Evolutionary conservation across 2,888 invertebrate genomes (phyloP), one percentile per base, ranked within the genome.

Genomic region (Cantharis rufa): DNA sequence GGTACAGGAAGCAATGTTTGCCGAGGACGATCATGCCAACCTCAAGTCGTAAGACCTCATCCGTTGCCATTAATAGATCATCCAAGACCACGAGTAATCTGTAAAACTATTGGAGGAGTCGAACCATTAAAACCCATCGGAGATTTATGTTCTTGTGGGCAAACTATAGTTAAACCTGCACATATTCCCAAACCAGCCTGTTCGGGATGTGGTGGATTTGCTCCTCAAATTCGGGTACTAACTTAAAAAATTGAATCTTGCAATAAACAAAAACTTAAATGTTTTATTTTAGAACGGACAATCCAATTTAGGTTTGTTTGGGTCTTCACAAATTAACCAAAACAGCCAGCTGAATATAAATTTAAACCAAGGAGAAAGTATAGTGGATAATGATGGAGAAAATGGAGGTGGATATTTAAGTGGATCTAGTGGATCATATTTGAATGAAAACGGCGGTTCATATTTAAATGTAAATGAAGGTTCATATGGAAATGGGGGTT

Each of bases 91-190:
- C 76, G 81, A 68, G 79, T 84, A 10, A 79, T 83, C 61, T 82
- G 82, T 78, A 79, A 81, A 61, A 78, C 80, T 70, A 72, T 78
- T 10, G 80, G 74, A 15, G 80, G 80, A 15, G 15, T 80, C 16
- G 72, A 61, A 10, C 74, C 80, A 5, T 72, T 85, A 21, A 80
- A 80, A 68, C 86, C 87, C 3, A 78, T 86, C 1, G 82, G 84
- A 4, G 85, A 86, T 68, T 83, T 86, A 3, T 86, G 87, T 78
- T 82, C 82, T 13, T 83, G 85, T 78, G 84, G 82, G 64, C 84
- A 83, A 71, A 84, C 85, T 62, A 84, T 87, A 27, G 86, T 88
- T 0, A 84, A 84, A 64, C 87, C 88, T 4, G 88, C 88, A 3
- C 72, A 84, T 4, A 81, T 87, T 15, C 86, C 87, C 2, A 84